Evolutionary conservation across 2,113 vertebrate genomes (phyloP), one percentile per base, ranked within the genome.

Genomic region (Nerophis ophidion): DNA sequence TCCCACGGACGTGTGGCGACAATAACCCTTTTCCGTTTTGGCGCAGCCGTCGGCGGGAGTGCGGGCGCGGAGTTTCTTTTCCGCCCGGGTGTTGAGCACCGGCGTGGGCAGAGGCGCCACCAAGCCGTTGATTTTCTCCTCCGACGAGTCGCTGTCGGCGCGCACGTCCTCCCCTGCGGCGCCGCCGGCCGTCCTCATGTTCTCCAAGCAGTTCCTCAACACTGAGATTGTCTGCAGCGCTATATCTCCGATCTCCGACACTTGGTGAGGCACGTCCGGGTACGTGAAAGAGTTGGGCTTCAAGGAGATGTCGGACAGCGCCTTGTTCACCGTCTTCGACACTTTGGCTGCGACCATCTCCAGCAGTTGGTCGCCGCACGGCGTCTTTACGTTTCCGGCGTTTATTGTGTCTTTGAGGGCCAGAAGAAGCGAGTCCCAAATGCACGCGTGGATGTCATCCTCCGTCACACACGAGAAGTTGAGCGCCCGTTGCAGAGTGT

Each of bases 351-450:
- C 54, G 3, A 56, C 54, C 36, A 56, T 17, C 54, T 56, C 54
- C 36, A 56, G 11, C n/a, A 56, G 38, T 8, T 19, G 54, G 7
- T 56, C 54, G 6, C 54, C 38, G 5, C 54, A 56, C 7, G n/a
- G 38, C 11, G n/a, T 42, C 54, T 10, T 42, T 7, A 42, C 8
- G 5, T 56, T 38, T 4, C 54, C 11, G 4, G 54, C 54, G 54
- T 56, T 56, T 4, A 56, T 56, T 13, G 54, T 56, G 54, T 56
- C 38, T 42, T 56, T 56, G 36, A 56, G 54, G 17, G 54, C 54
- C 9, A 56, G 10, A 10, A 56, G 54, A 13, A 56, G 54, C 3
- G 54, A 56, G 13, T 56, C 54, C 54, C 54, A 56, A 56, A 56
- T 56, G 16, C 38, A 56, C 5, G 54, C 54, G 5, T 56, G 54